phyloP scores from a whole-genome alignment of 1,140 invertebrate species.

The Zaprionus gabonicus region DNA sequence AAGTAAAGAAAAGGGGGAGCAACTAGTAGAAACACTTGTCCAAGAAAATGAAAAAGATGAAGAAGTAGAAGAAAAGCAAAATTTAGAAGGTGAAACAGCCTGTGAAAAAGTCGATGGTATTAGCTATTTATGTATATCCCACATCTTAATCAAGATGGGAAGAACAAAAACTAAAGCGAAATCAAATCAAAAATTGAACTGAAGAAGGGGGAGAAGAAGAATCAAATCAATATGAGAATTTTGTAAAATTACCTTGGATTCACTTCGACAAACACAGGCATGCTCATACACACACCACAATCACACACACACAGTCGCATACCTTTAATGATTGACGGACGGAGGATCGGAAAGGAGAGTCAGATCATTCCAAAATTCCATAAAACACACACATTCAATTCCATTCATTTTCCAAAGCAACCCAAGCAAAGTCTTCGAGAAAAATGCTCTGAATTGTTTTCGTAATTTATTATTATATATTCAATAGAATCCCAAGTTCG shows the following conservation, averaged over 20 bases:
- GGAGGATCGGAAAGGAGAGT: slow-evolving; percentile 46
- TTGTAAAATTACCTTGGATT: slow-evolving; percentile 65
- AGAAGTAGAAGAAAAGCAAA: slow-evolving; percentile 37
- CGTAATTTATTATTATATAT: not conserved
- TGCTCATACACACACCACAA: slow-evolving; percentile 9
- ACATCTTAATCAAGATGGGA: slow-evolving; percentile 52
- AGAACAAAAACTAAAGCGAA: slow-evolving; percentile 46
- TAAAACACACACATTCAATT: not conserved
- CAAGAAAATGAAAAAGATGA: slow-evolving; percentile 25
- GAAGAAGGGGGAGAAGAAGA: slow-evolving; percentile 15
- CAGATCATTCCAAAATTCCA: slow-evolving; percentile 68
- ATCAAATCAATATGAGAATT: slow-evolving; percentile 37
- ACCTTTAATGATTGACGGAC: slow-evolving; percentile 9
- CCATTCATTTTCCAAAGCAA: slow-evolving; percentile 38
- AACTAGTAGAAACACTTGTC: slow-evolving; percentile 12
- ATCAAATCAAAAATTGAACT: slow-evolving; percentile 41
- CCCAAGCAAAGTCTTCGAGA: slow-evolving; percentile 35
- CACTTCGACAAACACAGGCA: not conserved
- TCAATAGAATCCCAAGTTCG: not conserved
- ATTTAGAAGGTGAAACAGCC: slow-evolving; percentile 12
- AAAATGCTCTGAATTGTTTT: slow-evolving; percentile 22
- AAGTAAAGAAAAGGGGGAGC: slow-evolving; percentile 26
- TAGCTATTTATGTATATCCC: slow-evolving; percentile 38
- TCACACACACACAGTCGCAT: slow-evolving; percentile 21
- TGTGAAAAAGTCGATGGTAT: slow-evolving; percentile 31